phyloP scores from a whole-genome alignment of 2,888 invertebrate species.

The Actias luna region DNA sequence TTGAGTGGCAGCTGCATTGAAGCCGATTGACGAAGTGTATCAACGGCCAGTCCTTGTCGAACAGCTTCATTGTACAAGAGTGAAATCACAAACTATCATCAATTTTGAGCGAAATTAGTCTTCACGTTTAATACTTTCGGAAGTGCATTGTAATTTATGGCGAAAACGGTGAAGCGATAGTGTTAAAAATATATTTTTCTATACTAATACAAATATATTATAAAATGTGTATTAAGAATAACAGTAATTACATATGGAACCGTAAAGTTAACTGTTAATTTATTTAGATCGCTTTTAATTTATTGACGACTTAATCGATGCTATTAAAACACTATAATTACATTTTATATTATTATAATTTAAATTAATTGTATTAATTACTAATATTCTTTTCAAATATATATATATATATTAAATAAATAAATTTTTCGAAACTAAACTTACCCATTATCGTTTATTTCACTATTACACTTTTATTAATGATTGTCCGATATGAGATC shows the following conservation, averaged over 20 bases:
- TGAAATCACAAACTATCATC: constrained; percentile 33
- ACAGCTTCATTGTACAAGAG: constrained; percentile 45
- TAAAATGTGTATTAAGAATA: too few relatives aligned
- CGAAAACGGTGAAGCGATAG: neutral
- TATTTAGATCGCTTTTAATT: neutral
- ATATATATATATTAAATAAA: constrained; percentile 2
- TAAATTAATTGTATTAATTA: neutral
- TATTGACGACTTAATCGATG: neutral
- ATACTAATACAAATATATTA: too few relatives aligned
- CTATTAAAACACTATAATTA: neutral
- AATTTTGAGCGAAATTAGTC: constrained; percentile 38
- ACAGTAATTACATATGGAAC: neutral
- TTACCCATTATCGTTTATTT: constrained; percentile 68
- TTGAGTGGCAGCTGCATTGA: constrained; percentile 61
- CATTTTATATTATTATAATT: neutral
- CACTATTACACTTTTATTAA: constrained; percentile 63
- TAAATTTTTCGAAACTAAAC: constrained; percentile 30
- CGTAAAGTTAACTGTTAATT: neutral
- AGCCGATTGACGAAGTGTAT: constrained; percentile 44
- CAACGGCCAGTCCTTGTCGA: constrained; percentile 36
- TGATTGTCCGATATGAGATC: constrained; percentile 62
- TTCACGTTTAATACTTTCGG: constrained; percentile 14
- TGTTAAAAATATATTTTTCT: too few relatives aligned
- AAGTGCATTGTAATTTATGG: neutral
- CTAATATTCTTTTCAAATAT: constrained; percentile 13